Conservation (phyloP, 2,113 vertebrate species). For the Casuarius casuarius region DNA sequence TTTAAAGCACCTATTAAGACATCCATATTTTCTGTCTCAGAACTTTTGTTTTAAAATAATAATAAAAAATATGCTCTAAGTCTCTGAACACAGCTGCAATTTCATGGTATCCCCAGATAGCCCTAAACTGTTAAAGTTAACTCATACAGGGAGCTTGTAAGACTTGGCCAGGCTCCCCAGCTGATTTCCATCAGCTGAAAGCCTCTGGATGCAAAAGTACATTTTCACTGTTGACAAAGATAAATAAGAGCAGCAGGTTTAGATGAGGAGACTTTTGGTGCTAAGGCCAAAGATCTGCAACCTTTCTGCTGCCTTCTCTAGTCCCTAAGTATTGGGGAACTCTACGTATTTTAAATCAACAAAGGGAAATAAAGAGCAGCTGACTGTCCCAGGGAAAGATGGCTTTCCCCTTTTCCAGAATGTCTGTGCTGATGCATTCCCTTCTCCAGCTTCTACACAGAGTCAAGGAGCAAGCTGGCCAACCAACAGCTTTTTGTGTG, state of each 20-base stretch:
- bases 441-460: background rate
- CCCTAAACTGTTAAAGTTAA: background rate
- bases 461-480: background rate
- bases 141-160: background rate
- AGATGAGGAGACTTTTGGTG: background rate
- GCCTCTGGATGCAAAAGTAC: background rate
- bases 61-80: rapidly evolving
- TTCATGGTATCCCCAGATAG: background rate
- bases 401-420: background rate
- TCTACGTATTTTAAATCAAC: background rate
- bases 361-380: background rate
- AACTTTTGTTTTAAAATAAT: background rate
- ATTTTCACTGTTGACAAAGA: background rate
- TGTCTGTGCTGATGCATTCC: background rate
- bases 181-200: background rate
- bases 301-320: background rate
- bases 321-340: background rate
- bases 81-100: background rate
- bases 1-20: background rate
- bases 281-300: background rate
- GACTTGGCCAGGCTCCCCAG: background rate
- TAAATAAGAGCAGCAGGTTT: background rate
- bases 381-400: background rate
- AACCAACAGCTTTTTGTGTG: background rate
- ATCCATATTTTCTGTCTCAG: background rate